A percentile compares a stretch with the other conserved stretches of the same genome.
Conservation (phyloP, 2,113 vertebrate species). For the Stegastes partitus region DNA sequence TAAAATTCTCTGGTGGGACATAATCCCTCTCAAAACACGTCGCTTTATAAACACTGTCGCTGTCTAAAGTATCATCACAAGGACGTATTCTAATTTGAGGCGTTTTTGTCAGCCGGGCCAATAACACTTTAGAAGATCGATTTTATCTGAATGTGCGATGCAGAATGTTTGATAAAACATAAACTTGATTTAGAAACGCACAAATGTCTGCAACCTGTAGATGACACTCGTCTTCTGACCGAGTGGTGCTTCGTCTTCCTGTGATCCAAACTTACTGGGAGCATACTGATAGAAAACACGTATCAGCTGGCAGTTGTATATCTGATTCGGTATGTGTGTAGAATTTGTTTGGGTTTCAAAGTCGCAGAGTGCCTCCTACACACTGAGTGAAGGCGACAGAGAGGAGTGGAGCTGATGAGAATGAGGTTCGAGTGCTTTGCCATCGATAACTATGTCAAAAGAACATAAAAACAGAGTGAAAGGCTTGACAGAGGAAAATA, state of each 20-base stretch:
- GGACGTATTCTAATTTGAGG: conserved; percentile 34
- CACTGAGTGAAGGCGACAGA: conserved; percentile 18
- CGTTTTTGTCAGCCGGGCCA: conserved; percentile 19
- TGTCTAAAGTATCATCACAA: conserved; percentile 36
- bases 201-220: conserved; percentile 1
- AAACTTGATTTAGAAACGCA: background rate
- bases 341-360: conserved; percentile 29
- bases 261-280: background rate
- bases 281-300: background rate
- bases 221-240: background rate
- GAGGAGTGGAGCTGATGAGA: conserved; percentile 9
- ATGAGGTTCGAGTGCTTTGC: conserved; percentile 47
- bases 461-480: conserved; percentile 43
- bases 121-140: background rate
- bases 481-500: conserved; percentile 34
- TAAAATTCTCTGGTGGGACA: conserved; percentile 46
- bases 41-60: conserved; percentile 54
- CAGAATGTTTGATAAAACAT: background rate
- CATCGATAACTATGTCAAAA: conserved; percentile 64
- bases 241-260: background rate
- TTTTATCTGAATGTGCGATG: conserved; percentile 13
- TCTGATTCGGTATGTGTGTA: conserved; percentile 13
- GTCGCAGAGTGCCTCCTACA: conserved; percentile 20
- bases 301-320: background rate
- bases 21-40: conserved; percentile 64